These are phyloP conservation scores for Arvicanthis niloticus DNA, from an alignment of 2,113 vertebrate species.

Conservation along the genomic window DNA sequence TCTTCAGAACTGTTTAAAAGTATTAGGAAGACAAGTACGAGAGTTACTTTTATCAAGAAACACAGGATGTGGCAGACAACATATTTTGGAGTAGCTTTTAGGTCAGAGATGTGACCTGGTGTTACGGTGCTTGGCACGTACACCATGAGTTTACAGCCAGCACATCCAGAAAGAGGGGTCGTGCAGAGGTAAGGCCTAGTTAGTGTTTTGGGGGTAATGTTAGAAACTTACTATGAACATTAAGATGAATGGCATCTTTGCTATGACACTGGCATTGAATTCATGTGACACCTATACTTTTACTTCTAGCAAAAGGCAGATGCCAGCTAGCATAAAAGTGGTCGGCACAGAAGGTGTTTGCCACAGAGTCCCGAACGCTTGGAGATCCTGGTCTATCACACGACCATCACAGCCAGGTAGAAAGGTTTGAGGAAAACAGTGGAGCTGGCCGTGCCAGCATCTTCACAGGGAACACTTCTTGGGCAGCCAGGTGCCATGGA, in stretches of 20 bases:
- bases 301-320: not conserved
- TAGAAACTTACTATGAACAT: not conserved
- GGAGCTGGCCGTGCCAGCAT: constrained; percentile 81
- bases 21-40: too few species aligned
- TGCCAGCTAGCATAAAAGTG: not conserved
- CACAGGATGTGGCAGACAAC: too few species aligned
- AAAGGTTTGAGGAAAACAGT: constrained; percentile 82
- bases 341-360: rapidly evolving
- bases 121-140: not conserved
- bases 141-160: not conserved
- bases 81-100: not conserved
- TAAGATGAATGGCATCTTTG: not conserved
- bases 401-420: constrained; percentile 63
- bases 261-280: not conserved
- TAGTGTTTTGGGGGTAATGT: not conserved
- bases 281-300: not conserved
- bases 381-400: not conserved
- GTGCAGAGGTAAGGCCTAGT: not conserved
- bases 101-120: not conserved
- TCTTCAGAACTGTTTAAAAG: too few species aligned
- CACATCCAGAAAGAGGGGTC: not conserved
- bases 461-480: constrained; percentile 85
- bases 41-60: too few species aligned
- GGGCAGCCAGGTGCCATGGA: constrained; percentile 85
- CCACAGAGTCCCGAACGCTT: constrained; percentile 25